Evolutionary conservation across 2,888 invertebrate species (phyloP).

Genomic region (Dione vanillae): DNA sequence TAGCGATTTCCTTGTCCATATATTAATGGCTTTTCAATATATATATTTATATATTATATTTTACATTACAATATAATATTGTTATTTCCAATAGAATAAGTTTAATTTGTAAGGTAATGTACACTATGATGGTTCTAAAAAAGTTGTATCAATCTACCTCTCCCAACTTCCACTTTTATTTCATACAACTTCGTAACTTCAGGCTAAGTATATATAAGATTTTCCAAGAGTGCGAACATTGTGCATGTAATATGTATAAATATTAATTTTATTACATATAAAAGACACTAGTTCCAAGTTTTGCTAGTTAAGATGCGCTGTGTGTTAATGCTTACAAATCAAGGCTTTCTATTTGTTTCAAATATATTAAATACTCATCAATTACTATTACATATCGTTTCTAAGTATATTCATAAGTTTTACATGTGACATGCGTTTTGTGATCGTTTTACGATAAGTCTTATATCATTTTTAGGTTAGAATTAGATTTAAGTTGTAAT

Average conservation of each 20-base stretch:
- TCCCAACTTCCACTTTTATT: slow-evolving; percentile 15
- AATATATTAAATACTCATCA: slow-evolving; percentile 72
- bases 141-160: slow-evolving; percentile 28
- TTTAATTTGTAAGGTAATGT: slow-evolving; percentile 10
- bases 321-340: slow-evolving; percentile 71
- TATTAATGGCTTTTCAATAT: background rate
- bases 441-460: slow-evolving; percentile 67
- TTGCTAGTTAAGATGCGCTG: slow-evolving; percentile 77
- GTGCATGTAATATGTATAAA: background rate
- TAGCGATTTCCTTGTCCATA: background rate
- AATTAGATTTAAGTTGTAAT: slow-evolving; percentile 51
- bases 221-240: slow-evolving; percentile 15
- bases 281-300: slow-evolving; percentile 71
- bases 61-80: slow-evolving; percentile 1
- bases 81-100: slow-evolving; percentile 20
- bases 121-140: slow-evolving; percentile 4
- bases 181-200: slow-evolving; percentile 8
- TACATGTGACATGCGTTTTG: slow-evolving; percentile 64
- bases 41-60: slow-evolving; percentile 5
- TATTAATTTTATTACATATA: slow-evolving; percentile 20
- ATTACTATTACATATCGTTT: slow-evolving; percentile 77
- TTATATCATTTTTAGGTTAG: slow-evolving; percentile 52
- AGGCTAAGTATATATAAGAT: slow-evolving; percentile 19
- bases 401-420: slow-evolving; percentile 61
- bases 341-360: slow-evolving; percentile 60